Evolutionary conservation across 2,113 vertebrate species (phyloP).

Genomic region (Acanthochromis polyacanthus): DNA sequence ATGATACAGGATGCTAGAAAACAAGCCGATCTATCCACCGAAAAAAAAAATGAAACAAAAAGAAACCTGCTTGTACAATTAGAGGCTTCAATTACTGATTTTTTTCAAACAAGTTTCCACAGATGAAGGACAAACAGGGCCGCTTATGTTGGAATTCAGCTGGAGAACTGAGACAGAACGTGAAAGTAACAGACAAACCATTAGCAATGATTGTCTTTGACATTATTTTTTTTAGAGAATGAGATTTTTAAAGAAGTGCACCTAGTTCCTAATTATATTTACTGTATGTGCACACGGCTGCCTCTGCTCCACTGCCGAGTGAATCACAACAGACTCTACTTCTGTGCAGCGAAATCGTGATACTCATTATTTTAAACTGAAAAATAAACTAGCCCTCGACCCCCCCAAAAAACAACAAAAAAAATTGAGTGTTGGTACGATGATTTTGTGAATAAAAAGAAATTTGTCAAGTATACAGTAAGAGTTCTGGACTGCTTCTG

Average conservation of each 20-base stretch:
- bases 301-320: conserved; percentile 40
- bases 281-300: conserved; percentile 47
- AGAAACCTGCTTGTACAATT: conserved; percentile 63
- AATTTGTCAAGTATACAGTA: conserved; percentile 76
- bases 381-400: conserved; percentile 19
- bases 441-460: conserved; percentile 55
- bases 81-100: conserved; percentile 41
- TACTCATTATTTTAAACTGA: conserved; percentile 53
- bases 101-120: conserved; percentile 57
- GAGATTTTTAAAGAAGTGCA: conserved; percentile 40
- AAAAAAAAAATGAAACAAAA: conserved; percentile 56
- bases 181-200: conserved; percentile 73
- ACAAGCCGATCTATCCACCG: conserved; percentile 68
- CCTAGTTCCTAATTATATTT: conserved; percentile 45
- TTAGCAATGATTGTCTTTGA: conserved; percentile 72
- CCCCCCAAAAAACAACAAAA: conserved; percentile 7
- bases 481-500: conserved; percentile 66
- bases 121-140: conserved; percentile 52
- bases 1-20: conserved; percentile 80
- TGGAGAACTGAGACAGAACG: conserved; percentile 52
- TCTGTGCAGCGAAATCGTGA: conserved; percentile 57
- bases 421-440: conserved; percentile 56
- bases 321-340: conserved; percentile 34
- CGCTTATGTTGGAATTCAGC: conserved; percentile 37
- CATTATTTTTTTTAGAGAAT: conserved; percentile 38